phyloP scores from a whole-genome alignment of 37 sponge, comb jelly and placozoan species.

The Chondrosia reniformis region DNA sequence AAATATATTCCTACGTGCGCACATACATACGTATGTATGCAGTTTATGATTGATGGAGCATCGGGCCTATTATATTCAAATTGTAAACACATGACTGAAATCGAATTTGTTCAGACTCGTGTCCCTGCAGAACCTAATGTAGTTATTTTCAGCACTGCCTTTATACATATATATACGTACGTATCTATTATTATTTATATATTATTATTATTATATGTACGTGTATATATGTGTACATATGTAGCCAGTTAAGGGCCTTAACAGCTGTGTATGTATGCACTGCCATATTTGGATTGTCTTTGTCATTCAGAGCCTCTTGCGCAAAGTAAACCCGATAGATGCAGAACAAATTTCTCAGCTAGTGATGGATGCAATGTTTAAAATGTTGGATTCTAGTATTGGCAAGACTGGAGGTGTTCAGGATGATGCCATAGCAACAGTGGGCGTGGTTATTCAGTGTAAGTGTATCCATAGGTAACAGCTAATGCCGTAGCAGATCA shows the following conservation, averaged over 20 bases:
- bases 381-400: conserved; percentile 62
- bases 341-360: conserved; percentile 57
- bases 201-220: background rate
- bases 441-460: conserved; percentile 76
- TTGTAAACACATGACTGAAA: no score
- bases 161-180: no score
- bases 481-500: no score
- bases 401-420: conserved; percentile 76
- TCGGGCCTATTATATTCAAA: no score
- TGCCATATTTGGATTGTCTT: background rate
- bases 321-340: conserved; percentile 77
- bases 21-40: no score
- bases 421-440: conserved; percentile 95
- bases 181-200: no score
- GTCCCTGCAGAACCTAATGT: no score
- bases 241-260: background rate
- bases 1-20: no score
- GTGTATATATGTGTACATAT: background rate
- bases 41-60: no score
- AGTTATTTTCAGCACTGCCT: no score
- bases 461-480: no score
- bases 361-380: conserved; percentile 76
- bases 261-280: background rate
- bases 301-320: conserved; percentile 68
- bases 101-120: no score